phyloP scores from a whole-genome alignment of 2,888 invertebrate species.

The Cephus sareptanus region DNA sequence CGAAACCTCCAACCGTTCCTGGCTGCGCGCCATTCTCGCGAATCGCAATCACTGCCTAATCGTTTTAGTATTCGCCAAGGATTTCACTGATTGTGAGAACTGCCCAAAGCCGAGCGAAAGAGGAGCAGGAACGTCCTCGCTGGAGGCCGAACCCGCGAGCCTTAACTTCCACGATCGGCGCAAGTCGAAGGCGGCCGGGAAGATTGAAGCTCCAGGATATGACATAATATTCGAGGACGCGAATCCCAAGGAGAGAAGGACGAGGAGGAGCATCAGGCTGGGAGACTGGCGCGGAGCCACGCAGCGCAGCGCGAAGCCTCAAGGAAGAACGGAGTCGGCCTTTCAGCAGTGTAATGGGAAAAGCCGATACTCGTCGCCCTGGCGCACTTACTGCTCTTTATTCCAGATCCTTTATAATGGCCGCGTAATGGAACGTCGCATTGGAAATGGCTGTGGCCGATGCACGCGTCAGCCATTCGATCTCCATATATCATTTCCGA shows the following conservation, averaged over 20 bases:
- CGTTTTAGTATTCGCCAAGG: slow-evolving; percentile 38
- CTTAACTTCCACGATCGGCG: too few relatives aligned
- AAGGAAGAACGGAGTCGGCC: slow-evolving; percentile 33
- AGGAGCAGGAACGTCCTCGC: too few relatives aligned
- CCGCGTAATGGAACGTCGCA: slow-evolving; percentile 35
- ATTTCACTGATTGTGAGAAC: slow-evolving; percentile 23
- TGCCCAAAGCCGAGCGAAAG: not conserved
- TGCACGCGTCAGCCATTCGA: not conserved
- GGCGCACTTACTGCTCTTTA: slow-evolving; percentile 59
- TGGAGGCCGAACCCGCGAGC: too few relatives aligned
- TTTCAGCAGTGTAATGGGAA: slow-evolving; percentile 60
- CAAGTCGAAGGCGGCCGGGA: too few relatives aligned
- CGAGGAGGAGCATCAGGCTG: slow-evolving; percentile 11
- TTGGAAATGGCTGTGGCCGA: not conserved
- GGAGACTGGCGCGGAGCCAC: slow-evolving; percentile 56
- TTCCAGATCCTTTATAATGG: slow-evolving; percentile 52
- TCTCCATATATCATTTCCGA: not conserved
- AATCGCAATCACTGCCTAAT: slow-evolving; percentile 43
- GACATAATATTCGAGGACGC: too few relatives aligned
- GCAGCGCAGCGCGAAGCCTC: slow-evolving; percentile 29
- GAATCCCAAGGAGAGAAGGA: too few relatives aligned
- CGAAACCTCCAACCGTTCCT: not conserved
- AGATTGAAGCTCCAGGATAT: too few relatives aligned
- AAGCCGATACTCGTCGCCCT: slow-evolving; percentile 60
- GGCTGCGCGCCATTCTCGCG: slow-evolving; percentile 28